A percentile compares a stretch with the other conserved stretches of the same genome.
Conservation (phyloP, 2,113 vertebrate species). For the Chaetura pelagica region DNA sequence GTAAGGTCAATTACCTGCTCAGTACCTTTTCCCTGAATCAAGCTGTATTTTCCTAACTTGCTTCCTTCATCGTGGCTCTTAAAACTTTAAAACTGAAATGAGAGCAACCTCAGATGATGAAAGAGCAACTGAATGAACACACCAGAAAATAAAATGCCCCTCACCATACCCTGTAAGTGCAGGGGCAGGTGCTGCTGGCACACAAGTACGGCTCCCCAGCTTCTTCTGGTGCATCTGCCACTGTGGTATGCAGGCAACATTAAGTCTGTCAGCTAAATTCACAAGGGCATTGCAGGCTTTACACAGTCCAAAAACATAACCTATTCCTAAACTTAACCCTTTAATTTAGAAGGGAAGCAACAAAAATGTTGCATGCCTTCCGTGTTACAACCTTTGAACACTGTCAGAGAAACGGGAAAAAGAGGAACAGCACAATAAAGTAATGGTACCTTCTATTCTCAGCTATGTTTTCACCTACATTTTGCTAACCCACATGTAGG, state of each 20-base stretch:
- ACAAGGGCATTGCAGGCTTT: not conserved
- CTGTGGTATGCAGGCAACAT: not conserved
- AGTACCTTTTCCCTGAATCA: not conserved
- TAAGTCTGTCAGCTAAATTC: not conserved
- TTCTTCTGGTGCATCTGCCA: not conserved
- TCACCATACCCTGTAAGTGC: not conserved
- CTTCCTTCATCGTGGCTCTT: not conserved
- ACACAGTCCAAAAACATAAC: not conserved
- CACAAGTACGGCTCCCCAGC: fast-evolving
- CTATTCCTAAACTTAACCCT: not conserved
- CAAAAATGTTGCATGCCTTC: not conserved
- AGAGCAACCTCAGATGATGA: not conserved
- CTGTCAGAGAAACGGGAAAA: not conserved
- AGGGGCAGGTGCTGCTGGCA: not conserved
- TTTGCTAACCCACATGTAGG: not conserved
- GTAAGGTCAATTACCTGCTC: not conserved
- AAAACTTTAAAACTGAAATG: not conserved
- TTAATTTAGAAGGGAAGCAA: not conserved
- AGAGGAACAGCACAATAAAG: not conserved
- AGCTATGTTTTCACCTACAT: not conserved
- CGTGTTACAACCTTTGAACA: not conserved
- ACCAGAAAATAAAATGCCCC: not conserved
- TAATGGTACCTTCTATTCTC: not conserved
- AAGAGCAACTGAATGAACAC: not conserved
- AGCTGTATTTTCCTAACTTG: not conserved